Evolutionary conservation across 2,888 invertebrate species (phyloP).

Genomic region (Meteorus colon): DNA sequence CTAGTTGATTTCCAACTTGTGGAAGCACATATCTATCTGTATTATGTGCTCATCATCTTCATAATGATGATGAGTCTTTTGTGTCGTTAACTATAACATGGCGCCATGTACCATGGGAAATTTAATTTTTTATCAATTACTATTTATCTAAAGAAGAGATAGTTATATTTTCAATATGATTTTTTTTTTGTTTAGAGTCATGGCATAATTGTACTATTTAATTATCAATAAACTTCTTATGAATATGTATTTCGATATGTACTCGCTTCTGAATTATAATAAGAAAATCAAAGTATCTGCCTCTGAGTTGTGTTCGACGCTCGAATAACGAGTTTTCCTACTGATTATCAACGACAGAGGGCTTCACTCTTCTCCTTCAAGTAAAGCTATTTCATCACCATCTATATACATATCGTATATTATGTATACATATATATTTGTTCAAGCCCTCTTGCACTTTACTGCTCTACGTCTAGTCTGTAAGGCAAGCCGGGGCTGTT

Average conservation of each 20-base stretch:
- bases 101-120: slow-evolving; percentile 43
- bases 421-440: neutral
- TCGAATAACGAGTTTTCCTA: slow-evolving; percentile 27
- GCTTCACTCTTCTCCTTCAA: slow-evolving; percentile 10
- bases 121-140: slow-evolving; percentile 23
- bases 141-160: neutral
- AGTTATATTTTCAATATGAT: too few species aligned
- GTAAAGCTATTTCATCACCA: neutral
- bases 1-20: slow-evolving; percentile 56
- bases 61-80: slow-evolving; percentile 43
- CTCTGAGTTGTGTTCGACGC: slow-evolving; percentile 17
- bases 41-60: neutral
- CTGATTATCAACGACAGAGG: slow-evolving; percentile 34
- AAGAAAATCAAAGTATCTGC: slow-evolving; percentile 34
- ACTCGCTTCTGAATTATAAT: slow-evolving; percentile 18
- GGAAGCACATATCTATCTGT: neutral
- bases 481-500: slow-evolving; percentile 58
- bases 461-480: slow-evolving; percentile 25
- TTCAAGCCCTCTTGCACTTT: slow-evolving; percentile 7
- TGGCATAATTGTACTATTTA: neutral
- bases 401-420: neutral
- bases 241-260: slow-evolving; percentile 2
- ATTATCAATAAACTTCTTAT: neutral
- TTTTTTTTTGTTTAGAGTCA: too few species aligned
- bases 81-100: neutral